These are phyloP conservation scores for Spodoptera littoralis DNA, from an alignment of 2,888 invertebrate genomes.

Conservation along the genomic window DNA sequence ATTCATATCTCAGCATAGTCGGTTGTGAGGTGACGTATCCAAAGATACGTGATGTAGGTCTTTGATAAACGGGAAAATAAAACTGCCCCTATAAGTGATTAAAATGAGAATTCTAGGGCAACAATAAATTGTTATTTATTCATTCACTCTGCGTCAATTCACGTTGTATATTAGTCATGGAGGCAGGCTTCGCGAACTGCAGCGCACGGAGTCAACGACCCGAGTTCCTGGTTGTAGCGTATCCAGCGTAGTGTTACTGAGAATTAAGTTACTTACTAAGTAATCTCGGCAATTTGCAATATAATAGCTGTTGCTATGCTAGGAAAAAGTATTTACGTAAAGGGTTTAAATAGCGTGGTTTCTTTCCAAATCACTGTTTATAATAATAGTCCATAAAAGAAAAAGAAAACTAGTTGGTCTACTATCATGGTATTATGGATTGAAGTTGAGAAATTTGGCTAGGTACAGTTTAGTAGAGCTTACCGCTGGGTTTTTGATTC, in stretches of 20 bases:
- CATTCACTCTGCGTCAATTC: constrained; percentile 31
- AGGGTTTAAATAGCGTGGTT: too few species aligned
- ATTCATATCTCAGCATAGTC: constrained; percentile 26
- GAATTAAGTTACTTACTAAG: constrained; percentile 25
- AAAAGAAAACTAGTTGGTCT: too few species aligned
- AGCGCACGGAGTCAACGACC: constrained; percentile 40
- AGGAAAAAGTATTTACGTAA: neutral
- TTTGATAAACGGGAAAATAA: constrained; percentile 21
- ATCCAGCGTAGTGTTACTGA: constrained; percentile 42
- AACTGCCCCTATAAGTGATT: constrained; percentile 1
- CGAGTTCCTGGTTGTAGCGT: constrained; percentile 35
- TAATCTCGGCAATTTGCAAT: constrained; percentile 18
- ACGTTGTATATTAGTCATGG: constrained; percentile 40
- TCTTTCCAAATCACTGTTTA: too few species aligned
- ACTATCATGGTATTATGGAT: too few species aligned
- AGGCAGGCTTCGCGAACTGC: constrained; percentile 31
- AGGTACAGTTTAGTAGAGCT: too few species aligned
- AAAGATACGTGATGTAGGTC: constrained; percentile 15
- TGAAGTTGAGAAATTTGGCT: too few species aligned
- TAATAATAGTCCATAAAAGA: too few species aligned
- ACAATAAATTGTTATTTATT: constrained; percentile 25
- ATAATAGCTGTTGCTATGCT: constrained; percentile 11
- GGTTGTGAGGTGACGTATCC: constrained; percentile 23
- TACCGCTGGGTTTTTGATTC: too few species aligned
- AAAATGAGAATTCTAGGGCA: constrained; percentile 12